Evolutionary conservation across 2,113 vertebrate species (phyloP).

Genomic region (Elaphurus davidianus): DNA sequence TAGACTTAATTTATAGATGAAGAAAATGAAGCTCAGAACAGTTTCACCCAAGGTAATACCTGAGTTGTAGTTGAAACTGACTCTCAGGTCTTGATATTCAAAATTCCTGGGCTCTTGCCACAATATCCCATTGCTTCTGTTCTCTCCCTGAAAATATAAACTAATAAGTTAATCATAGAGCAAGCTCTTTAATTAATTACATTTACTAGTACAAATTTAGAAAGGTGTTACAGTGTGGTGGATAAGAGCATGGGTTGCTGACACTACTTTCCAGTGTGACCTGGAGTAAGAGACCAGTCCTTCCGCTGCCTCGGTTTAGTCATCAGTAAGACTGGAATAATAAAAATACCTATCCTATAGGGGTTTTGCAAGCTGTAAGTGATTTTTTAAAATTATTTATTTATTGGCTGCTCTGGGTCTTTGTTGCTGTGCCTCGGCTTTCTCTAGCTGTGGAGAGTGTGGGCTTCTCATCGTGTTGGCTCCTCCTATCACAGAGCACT

Average conservation of each 20-base stretch:
- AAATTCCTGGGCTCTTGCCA: not conserved
- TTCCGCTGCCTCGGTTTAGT: not conserved
- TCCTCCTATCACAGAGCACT: not conserved
- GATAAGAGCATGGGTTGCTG: not conserved
- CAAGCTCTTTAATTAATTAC: slow-evolving; percentile 22
- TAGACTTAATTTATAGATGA: not conserved
- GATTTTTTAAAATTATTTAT: not conserved
- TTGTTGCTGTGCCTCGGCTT: not conserved
- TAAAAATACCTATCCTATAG: not conserved
- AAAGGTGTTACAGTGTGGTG: not conserved
- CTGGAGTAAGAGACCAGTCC: not conserved
- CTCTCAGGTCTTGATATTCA: not conserved
- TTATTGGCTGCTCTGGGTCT: not conserved
- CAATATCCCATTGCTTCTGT: not conserved
- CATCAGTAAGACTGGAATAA: not conserved
- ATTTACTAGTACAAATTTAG: slow-evolving; percentile 31
- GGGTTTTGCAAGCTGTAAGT: not conserved
- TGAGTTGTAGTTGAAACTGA: not conserved
- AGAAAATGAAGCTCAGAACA: not conserved
- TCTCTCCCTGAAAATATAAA: slow-evolving; percentile 37
- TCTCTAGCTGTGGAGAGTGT: not conserved
- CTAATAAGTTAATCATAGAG: not conserved
- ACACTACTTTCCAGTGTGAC: not conserved
- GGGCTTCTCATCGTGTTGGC: not conserved
- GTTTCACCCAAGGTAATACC: not conserved